phyloP scores from a whole-genome alignment of 1,140 invertebrate species.

The Antheraea mylitta region DNA sequence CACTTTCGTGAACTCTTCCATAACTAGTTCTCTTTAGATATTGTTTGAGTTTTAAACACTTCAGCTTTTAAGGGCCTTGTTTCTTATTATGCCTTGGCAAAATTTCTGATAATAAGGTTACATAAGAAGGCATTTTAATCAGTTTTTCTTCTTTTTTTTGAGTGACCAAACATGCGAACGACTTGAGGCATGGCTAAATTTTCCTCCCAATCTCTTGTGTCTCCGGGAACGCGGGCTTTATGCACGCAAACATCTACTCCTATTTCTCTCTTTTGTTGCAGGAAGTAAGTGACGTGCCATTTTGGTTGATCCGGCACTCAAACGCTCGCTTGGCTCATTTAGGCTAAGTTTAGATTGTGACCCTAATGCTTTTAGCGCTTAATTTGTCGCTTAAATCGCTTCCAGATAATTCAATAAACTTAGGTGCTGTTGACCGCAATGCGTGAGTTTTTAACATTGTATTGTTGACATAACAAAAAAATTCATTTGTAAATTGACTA shows the following conservation, averaged over 20 bases:
- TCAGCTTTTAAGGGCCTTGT: constrained; percentile 59
- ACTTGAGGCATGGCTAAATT: constrained; percentile 41
- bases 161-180: constrained; percentile 25
- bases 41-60: constrained; percentile 56
- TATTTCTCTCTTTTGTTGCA: constrained; percentile 79
- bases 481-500: neutral
- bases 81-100: constrained; percentile 52
- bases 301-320: constrained; percentile 69
- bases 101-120: constrained; percentile 8
- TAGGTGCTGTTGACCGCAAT: constrained; percentile 38
- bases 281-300: constrained; percentile 80
- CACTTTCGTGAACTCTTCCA: constrained; percentile 20
- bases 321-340: constrained; percentile 59
- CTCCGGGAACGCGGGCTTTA: constrained; percentile 44
- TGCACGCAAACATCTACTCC: constrained; percentile 69
- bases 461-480: constrained; percentile 23
- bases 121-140: neutral
- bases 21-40: constrained; percentile 48
- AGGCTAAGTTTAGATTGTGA: constrained; percentile 63
- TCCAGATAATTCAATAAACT: constrained; percentile 42
- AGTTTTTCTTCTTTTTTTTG: neutral
- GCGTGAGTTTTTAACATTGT: constrained; percentile 29
- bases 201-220: constrained; percentile 32
- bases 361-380: constrained; percentile 65
- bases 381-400: constrained; percentile 58